Conservation (phyloP, 2,797 vertebrate species). For the Discoglossus pictus region DNA sequence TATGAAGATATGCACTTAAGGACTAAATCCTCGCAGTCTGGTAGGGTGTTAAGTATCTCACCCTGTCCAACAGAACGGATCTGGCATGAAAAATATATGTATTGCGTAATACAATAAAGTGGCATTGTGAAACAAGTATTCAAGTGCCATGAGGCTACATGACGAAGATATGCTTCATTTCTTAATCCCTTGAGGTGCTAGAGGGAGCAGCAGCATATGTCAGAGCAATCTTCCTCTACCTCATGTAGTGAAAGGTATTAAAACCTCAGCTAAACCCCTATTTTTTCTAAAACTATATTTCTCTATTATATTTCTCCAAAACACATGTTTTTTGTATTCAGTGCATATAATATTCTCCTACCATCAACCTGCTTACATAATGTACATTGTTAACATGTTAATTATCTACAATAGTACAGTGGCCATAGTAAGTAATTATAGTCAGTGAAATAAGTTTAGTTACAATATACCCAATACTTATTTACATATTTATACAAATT, state of each 20-base stretch:
- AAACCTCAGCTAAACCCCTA: neutral
- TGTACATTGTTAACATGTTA: constrained; percentile 53
- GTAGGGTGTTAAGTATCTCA: too few relatives aligned
- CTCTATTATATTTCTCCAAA: constrained; percentile 15
- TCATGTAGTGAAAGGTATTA: constrained; percentile 28
- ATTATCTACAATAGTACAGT: constrained; percentile 52
- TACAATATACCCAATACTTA: constrained; percentile 60
- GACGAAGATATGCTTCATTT: neutral
- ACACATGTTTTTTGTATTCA: constrained; percentile 27
- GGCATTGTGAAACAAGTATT: constrained; percentile 6
- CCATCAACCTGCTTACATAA: constrained; percentile 15
- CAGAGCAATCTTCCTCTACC: too few relatives aligned
- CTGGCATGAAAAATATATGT: neutral
- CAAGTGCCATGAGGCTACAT: constrained; percentile 18
- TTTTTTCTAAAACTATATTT: constrained; percentile 26
- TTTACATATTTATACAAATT: constrained; percentile 69
- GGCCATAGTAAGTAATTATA: constrained; percentile 48
- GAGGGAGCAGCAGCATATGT: too few relatives aligned
- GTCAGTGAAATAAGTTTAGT: constrained; percentile 55
- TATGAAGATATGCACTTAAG: neutral
- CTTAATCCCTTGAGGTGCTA: too few relatives aligned
- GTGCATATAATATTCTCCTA: constrained; percentile 33
- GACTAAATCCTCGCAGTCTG: neutral
- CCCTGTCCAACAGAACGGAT: too few relatives aligned
- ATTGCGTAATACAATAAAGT: constrained; percentile 1